Evolutionary conservation across 2,113 vertebrate species (phyloP), one percentile per base, ranked within the genome.

Genomic region (Lasiurus borealis): DNA sequence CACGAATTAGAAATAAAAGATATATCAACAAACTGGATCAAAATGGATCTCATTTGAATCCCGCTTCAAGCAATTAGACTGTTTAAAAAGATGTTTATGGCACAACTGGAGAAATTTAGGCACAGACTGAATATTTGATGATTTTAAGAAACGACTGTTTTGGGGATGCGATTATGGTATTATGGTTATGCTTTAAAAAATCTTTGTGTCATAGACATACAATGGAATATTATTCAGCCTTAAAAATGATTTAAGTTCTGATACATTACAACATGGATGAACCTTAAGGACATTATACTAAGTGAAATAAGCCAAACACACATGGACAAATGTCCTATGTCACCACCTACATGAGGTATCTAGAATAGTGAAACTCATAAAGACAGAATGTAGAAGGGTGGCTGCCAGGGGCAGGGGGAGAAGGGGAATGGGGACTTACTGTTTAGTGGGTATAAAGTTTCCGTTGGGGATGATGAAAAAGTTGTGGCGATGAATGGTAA

Each of bases 11-110:
- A 88, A 95, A 88, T 88, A 59, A 83, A 77, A 91, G 48, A 81
- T 5, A 64, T 59, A 50, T n/a, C 29, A 72, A 90, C 36, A 93
- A 90, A 83, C 77, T 93, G 19, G 40, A 31, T 76, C 40, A 84
- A 52, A 72, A 78, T 90, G 40, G 25, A 36, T 62, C 12, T 83
- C 54, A 84, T 46, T 6, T 54, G 36, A 83, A 95, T 90, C 36
- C 54, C 77, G 44, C 83, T 90, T 93, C 46, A 90, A 90, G 87
- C 52, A 81, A 93, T 46, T 40, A 71, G n/a, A 73, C 15, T 82
- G 21, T 54, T 71, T 16, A 62, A 83, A 82, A 84, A 77, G 5
- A 94, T 57, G 66, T 62, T 75, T 66, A 68, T 91, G 44, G 50
- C 13, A 90, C 75, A 69, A 64, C 3, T 50, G 46, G 69, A 34